phyloP scores from a whole-genome alignment of 2,888 invertebrate species.

The Hyles lineata region DNA sequence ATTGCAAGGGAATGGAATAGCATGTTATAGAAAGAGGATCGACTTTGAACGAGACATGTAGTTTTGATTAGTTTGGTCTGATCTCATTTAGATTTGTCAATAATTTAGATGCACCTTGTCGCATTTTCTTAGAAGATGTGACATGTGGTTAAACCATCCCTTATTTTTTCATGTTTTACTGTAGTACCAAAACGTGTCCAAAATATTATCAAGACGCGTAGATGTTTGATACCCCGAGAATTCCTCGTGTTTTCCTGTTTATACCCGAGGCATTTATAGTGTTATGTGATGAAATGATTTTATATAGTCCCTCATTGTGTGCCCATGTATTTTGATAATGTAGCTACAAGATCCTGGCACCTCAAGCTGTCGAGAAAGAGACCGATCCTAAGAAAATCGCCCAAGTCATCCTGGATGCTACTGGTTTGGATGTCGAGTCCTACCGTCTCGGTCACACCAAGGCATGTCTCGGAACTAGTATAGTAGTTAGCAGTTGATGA shows the following conservation, averaged over 20 bases:
- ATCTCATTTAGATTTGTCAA: constrained; percentile 14
- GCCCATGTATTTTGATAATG: constrained; percentile 79
- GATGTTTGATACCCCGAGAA: constrained; percentile 11
- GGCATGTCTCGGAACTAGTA: constrained; percentile 88
- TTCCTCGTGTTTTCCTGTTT: constrained; percentile 22
- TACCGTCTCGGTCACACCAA: constrained; percentile 99
- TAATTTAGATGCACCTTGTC: constrained; percentile 28
- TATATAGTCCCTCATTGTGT: constrained; percentile 71
- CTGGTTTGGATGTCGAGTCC: constrained; percentile 94
- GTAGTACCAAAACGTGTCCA: constrained; percentile 9
- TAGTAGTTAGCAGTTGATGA: constrained; percentile 70
- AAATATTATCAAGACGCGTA: neutral
- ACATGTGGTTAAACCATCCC: constrained; percentile 23
- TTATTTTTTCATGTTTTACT: constrained; percentile 9
- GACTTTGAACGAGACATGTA: constrained; percentile 54
- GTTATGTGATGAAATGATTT: constrained; percentile 17
- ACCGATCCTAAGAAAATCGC: constrained; percentile 93
- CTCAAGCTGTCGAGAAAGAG: constrained; percentile 91
- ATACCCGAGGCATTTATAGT: constrained; percentile 14
- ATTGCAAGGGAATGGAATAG: constrained; percentile 65
- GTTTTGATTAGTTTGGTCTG: constrained; percentile 13
- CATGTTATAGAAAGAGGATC: constrained; percentile 58
- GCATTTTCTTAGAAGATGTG: constrained; percentile 35
- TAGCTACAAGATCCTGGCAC: constrained; percentile 99
- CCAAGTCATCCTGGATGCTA: constrained; percentile 91